Evolutionary conservation across 2,113 vertebrate species (phyloP).

Genomic region (Leptosomus discolor): DNA sequence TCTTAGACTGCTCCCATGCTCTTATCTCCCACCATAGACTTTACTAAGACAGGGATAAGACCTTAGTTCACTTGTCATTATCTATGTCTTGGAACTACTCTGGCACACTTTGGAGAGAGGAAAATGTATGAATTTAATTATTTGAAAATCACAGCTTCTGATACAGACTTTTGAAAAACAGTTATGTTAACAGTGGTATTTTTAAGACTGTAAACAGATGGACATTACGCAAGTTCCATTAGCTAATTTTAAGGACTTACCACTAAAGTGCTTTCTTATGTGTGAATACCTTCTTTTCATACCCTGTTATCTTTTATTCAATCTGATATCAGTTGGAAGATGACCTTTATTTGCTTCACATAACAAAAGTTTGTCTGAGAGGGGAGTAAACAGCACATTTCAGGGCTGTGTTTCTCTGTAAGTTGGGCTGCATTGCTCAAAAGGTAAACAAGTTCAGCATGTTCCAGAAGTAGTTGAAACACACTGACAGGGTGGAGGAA

Average conservation of each 20-base stretch:
- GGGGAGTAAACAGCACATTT: not conserved
- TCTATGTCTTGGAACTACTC: not conserved
- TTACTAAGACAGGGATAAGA: not conserved
- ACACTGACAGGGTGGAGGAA: not conserved
- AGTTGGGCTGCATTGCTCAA: not conserved
- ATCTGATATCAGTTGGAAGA: not conserved
- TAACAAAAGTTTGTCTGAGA: not conserved
- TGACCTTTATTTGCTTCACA: not conserved
- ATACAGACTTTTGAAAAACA: not conserved
- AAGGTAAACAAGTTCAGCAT: not conserved
- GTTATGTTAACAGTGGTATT: not conserved
- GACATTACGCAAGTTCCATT: not conserved
- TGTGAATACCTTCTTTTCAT: not conserved
- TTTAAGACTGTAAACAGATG: not conserved
- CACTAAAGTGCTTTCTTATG: not conserved
- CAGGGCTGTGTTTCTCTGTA: not conserved
- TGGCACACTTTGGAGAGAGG: not conserved
- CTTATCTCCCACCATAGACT: not conserved
- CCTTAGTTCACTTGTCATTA: not conserved
- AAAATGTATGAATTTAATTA: not conserved
- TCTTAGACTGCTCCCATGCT: not conserved
- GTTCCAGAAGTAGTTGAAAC: slow-evolving; percentile 9
- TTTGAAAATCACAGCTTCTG: not conserved
- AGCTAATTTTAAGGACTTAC: not conserved
- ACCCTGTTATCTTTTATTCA: not conserved